Conservation (phyloP, 2,113 vertebrate genomes). For the Xiphophorus maculatus region DNA sequence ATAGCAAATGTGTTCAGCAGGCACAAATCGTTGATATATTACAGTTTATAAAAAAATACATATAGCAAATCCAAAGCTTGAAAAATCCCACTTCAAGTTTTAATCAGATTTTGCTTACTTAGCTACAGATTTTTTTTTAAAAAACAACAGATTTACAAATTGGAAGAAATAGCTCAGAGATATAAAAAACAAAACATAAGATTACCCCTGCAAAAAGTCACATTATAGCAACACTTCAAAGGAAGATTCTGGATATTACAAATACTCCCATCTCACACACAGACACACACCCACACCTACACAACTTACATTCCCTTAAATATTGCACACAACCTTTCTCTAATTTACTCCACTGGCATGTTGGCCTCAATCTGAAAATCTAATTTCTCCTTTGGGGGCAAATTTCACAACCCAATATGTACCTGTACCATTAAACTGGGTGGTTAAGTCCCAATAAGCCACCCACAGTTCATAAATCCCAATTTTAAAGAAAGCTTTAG, state of each 20-base stretch:
- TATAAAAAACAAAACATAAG: conserved; percentile 21
- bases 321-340: conserved; percentile 30
- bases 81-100: conserved; percentile 71
- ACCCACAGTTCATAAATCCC: background rate
- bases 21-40: conserved; percentile 65
- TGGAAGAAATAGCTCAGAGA: conserved; percentile 35
- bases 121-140: conserved; percentile 18
- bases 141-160: conserved; percentile 15
- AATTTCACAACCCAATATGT: background rate
- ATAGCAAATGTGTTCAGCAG: conserved; percentile 58
- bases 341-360: background rate
- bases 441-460: background rate
- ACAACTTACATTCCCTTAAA: conserved; percentile 3
- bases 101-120: conserved; percentile 50
- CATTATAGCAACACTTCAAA: conserved; percentile 23
- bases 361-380: background rate
- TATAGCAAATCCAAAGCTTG: conserved; percentile 58
- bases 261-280: background rate
- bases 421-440: background rate
- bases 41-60: conserved; percentile 49
- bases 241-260: conserved; percentile 49
- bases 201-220: conserved; percentile 13
- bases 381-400: background rate
- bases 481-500: background rate
- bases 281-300: conserved; percentile 20